phyloP scores from a whole-genome alignment of 2,888 invertebrate species.

The Cordylochernes scorpioides region DNA sequence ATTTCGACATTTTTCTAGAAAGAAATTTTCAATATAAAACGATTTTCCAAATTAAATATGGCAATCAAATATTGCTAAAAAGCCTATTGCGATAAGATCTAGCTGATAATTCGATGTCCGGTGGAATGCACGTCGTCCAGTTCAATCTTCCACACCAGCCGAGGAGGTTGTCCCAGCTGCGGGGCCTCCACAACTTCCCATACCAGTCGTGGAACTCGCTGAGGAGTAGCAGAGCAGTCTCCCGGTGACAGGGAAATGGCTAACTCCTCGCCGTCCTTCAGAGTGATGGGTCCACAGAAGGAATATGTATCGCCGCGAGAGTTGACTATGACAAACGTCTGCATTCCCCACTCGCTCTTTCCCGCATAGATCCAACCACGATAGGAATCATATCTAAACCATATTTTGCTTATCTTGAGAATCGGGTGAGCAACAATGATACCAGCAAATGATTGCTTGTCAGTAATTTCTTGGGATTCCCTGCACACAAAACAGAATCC shows the following conservation, averaged over 20 bases:
- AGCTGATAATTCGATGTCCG: no score
- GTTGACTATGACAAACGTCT: conserved; percentile 53
- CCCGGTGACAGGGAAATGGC: conserved; percentile 7
- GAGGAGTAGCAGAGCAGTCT: conserved; percentile 9
- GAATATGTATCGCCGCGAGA: conserved; percentile 43
- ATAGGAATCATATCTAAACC: conserved; percentile 57
- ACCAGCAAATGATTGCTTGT: conserved; percentile 10
- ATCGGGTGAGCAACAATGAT: conserved; percentile 65
- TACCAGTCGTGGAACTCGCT: conserved; percentile 9
- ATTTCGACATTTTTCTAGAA: no score
- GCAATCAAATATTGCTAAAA: no score
- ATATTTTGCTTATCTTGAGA: no score
- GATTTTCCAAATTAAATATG: no score
- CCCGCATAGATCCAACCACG: conserved; percentile 71
- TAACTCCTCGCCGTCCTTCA: conserved; percentile 5
- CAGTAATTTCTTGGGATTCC: conserved; percentile 10
- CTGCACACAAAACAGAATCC: no score
- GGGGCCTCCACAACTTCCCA: conserved; percentile 14
- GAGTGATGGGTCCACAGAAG: conserved; percentile 8
- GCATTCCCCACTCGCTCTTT: conserved; percentile 45
- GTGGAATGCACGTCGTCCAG: no score
- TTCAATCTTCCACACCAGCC: no score
- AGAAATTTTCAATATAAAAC: no score
- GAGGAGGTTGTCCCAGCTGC: no score
- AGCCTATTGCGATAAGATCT: no score